Conservation (phyloP, 2,888 invertebrate genomes). For the Machimus atricapillus region DNA sequence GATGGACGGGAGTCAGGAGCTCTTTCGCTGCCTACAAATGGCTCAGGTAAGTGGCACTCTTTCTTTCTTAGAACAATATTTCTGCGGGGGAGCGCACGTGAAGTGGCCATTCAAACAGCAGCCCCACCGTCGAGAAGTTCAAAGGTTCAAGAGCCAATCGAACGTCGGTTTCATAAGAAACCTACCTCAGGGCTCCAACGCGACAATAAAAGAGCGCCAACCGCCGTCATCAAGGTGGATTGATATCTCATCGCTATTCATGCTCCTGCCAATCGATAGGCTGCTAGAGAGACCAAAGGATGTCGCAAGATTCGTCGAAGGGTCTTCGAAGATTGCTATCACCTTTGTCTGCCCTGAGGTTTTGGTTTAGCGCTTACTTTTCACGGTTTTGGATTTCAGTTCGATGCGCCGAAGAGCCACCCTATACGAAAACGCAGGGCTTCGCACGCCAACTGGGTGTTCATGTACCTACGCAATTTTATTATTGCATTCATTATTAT, state of each 20-base stretch:
- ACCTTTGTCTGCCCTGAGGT: not conserved
- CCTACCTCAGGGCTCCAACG: not conserved
- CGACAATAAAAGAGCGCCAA: not conserved
- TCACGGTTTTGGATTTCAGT: too few species aligned
- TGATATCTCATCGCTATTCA: not conserved
- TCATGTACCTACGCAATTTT: not conserved
- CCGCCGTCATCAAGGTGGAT: not conserved
- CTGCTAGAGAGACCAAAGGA: not conserved
- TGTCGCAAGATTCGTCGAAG: not conserved
- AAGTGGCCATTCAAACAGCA: not conserved
- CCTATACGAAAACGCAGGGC: too few species aligned
- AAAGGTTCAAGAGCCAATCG: slow-evolving; percentile 16
- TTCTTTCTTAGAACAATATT: slow-evolving; percentile 2
- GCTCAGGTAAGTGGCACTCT: slow-evolving; percentile 11
- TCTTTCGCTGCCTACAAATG: slow-evolving; percentile 55
- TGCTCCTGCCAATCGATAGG: not conserved
- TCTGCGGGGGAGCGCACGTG: not conserved
- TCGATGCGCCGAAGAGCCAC: too few species aligned
- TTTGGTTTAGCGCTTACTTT: not conserved
- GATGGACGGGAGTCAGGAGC: slow-evolving; percentile 55
- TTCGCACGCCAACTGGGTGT: not conserved
- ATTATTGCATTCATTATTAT: not conserved
- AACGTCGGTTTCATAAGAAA: not conserved
- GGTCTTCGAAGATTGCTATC: not conserved
- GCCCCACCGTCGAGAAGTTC: not conserved